A percentile compares a stretch with the other conserved stretches of the same genome.
Evolutionary conservation across 2,797 vertebrate species (phyloP).

Genomic region (Aplochiton taeniatus): DNA sequence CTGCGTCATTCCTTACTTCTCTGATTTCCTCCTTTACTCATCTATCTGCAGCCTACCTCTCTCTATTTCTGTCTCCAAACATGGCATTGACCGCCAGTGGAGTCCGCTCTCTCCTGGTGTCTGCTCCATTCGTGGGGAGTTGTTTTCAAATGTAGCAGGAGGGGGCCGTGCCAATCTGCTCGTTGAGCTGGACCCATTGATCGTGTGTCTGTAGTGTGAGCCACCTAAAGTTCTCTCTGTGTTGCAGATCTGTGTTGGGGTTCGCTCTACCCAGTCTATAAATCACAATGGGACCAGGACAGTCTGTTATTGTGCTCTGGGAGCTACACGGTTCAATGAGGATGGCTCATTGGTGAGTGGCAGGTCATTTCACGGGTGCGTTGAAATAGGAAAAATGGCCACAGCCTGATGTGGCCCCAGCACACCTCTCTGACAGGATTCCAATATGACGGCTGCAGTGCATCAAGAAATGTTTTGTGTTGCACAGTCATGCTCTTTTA

Average conservation of each 20-base stretch:
- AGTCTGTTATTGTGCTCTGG: constrained; percentile 9
- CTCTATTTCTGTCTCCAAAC: constrained; percentile 13
- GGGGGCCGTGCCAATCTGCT: constrained; percentile 1
- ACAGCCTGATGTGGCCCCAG: background rate
- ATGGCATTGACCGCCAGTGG: background rate
- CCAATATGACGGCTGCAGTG: constrained; percentile 5
- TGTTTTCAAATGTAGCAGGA: constrained; percentile 9
- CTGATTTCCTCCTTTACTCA: background rate
- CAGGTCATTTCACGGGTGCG: constrained; percentile 4
- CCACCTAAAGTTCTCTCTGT: background rate
- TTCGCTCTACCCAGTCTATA: background rate
- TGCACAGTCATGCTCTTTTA: background rate
- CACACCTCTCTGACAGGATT: constrained; percentile 19
- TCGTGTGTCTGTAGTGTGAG: background rate
- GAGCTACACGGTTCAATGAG: constrained; percentile 19
- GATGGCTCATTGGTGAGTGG: background rate
- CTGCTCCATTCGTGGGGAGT: background rate
- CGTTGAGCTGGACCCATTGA: constrained; percentile 21
- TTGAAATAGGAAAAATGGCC: constrained; percentile 6
- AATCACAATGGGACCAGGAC: background rate
- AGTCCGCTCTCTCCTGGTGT: constrained; percentile 8
- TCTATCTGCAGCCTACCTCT: background rate
- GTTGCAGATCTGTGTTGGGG: no score
- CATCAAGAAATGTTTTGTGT: constrained; percentile 13
- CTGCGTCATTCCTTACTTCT: constrained; percentile 33